Evolutionary conservation across 1,140 invertebrate genomes (phyloP), one percentile per base, ranked within the genome.

Genomic region (Teleogryllus occipitalis): DNA sequence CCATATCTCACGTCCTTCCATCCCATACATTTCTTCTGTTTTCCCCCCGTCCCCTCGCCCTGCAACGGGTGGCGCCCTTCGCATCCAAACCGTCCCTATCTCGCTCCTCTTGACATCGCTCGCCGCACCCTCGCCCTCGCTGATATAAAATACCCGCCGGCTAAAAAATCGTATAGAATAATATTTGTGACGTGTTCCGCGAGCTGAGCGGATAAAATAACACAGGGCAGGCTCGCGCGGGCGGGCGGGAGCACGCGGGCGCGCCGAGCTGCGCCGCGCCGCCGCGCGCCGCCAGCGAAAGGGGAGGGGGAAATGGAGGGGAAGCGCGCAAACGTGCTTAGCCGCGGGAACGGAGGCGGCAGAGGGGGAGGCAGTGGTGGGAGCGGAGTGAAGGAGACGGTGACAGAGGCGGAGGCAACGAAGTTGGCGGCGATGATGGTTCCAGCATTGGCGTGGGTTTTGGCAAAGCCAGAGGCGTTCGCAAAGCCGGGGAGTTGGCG

Each of bases 151-250:
- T 65, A 65, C 10, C 54, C 54, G 10, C 18, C 54, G 54, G 18
- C 54, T 65, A 65, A 65, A 65, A 65, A 65, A 65, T 65, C 54
- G 54, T 65, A 65, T 65, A 65, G 54, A 65, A 65, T 65, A 65
- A 65, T 65, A 65, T 65, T 65, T 65, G 54, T 65, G 54, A 65
- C 54, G 54, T 65, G 54, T 65, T 65, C 54, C 54, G 54, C 54
- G 10, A 18, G 54, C 54, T 65, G 54, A 65, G 54, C 54, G 54
- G 54, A 65, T 65, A 65, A 65, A 65, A 65, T 65, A 65, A 65
- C 54, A 65, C 54, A 65, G 54, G 10, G 10, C 54, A 65, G 10
- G 10, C 54, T 65, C 54, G 54, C 0, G 18, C 18, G 54, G 54
- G 54, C 2, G 18, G 1, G 18, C 10, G 18, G 54, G 1, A 18